Evolutionary conservation across 2,113 vertebrate genomes (phyloP), one percentile per base, ranked within the genome.

Genomic region (Notechis scutatus): DNA sequence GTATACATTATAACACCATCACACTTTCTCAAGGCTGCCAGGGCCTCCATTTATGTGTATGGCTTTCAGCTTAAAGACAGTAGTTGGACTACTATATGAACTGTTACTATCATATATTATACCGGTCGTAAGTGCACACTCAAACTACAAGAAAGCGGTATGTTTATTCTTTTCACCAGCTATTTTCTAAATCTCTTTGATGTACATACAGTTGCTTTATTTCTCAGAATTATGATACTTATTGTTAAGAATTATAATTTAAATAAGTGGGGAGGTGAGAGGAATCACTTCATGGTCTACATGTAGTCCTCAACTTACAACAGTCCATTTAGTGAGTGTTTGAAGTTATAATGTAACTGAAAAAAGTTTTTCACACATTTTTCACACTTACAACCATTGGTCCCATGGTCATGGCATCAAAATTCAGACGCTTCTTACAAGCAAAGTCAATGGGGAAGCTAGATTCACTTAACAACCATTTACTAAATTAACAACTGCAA

Each of bases 11-110:
- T 96, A 97, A 98, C 97, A 97, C 97, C 97, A 98, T 95, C 97
- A 97, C 98, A 98, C 98, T 98, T 98, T 97, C 98, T 98, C 97
- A 98, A 98, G 97, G 97, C 98, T 98, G 98, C 98, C 98, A 98
- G 98, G 98, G 98, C 98, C 97, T 98, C 97, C 98, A 97, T 98
- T 98, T 98, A 98, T 98, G 97, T 98, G 93, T 98, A 98, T 98
- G 98, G 98, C 98, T 98, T 98, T 97, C 98, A 98, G 96, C 98
- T 98, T 98, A 98, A 97, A 98, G 98, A 98, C 98, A 98, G 98
- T 98, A 98, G 98, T 98, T 98, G 99, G 99, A 99, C 99, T 98
- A 97, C 98, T 98, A 94, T 98, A 98, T 98, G 98, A 99, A 99
- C 98, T 98, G 98, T 99, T 45, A 45, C 42, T 98, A 97, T 98